A percentile compares a stretch with the other conserved stretches of the same genome.
phyloP scores from a whole-genome alignment of 2,797 vertebrate genomes.

The Acipenser oxyrinchus region DNA sequence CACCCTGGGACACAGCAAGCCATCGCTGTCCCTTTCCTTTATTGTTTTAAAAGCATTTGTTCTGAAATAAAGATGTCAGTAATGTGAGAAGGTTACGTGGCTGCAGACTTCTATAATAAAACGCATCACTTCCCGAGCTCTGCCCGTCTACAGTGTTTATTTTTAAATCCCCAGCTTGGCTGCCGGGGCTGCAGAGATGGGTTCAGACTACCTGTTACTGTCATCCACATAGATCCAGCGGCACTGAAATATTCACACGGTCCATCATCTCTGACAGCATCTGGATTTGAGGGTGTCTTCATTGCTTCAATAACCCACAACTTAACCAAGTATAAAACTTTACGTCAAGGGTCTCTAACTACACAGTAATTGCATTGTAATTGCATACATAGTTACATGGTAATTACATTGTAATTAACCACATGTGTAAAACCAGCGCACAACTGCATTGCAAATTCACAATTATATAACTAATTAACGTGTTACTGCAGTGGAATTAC shows the following conservation, averaged over 20 bases:
- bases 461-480: too few relatives aligned
- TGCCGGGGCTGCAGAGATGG: neutral
- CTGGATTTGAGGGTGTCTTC: neutral
- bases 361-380: too few relatives aligned
- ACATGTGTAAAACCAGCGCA: too few relatives aligned
- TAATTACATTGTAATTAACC: too few relatives aligned
- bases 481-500: too few relatives aligned
- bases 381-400: too few relatives aligned
- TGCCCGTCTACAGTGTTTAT: conserved; percentile 4
- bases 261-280: neutral
- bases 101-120: neutral
- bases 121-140: neutral
- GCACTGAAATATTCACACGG: neutral
- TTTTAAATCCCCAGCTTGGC: conserved; percentile 7
- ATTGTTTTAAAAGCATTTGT: neutral
- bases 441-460: too few relatives aligned
- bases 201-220: neutral
- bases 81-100: neutral
- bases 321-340: neutral
- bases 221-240: neutral
- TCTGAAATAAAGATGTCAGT: conserved; percentile 2
- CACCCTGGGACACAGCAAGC: neutral
- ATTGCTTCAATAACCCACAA: neutral
- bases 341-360: too few relatives aligned
- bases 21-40: neutral